These are phyloP conservation scores for Illadopsis cleaveri DNA, from an alignment of 2,113 vertebrate genomes.

Conservation along the genomic window DNA sequence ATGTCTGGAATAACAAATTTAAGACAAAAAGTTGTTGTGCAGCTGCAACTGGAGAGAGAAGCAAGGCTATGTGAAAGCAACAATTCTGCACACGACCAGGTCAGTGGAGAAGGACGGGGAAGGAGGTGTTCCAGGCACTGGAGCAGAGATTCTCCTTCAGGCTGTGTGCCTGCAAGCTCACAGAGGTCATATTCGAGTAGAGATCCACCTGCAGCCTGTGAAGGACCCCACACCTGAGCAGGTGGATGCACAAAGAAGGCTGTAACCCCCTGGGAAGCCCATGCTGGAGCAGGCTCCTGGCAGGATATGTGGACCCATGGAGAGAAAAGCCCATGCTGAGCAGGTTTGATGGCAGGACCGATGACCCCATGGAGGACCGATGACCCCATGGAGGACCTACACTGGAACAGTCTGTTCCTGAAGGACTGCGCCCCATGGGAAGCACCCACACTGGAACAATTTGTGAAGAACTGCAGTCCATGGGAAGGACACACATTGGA, in stretches of 20 bases:
- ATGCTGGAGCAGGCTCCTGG: neutral
- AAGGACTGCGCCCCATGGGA: neutral
- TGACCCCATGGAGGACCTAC: neutral
- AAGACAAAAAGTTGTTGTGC: neutral
- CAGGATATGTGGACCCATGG: neutral
- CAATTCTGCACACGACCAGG: neutral
- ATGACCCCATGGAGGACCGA: no score
- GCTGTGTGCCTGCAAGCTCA: neutral
- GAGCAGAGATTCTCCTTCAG: neutral
- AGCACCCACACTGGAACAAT: rapidly evolving
- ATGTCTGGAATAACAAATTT: neutral
- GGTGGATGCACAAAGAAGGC: neutral
- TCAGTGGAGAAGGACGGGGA: neutral
- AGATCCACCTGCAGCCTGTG: neutral
- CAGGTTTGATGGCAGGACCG: neutral
- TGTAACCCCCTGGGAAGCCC: neutral
- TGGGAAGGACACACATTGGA: neutral
- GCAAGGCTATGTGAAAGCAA: neutral
- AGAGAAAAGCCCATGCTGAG: neutral
- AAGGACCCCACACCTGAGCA: neutral
- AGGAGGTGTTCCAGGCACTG: neutral
- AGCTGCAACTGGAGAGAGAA: neutral
- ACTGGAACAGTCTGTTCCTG: neutral
- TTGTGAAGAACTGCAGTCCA: neutral
- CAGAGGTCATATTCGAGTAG: neutral